These are phyloP conservation scores for Lysiphlebus fabarum DNA, from an alignment of 1,140 invertebrate species.

Conservation along the genomic window DNA sequence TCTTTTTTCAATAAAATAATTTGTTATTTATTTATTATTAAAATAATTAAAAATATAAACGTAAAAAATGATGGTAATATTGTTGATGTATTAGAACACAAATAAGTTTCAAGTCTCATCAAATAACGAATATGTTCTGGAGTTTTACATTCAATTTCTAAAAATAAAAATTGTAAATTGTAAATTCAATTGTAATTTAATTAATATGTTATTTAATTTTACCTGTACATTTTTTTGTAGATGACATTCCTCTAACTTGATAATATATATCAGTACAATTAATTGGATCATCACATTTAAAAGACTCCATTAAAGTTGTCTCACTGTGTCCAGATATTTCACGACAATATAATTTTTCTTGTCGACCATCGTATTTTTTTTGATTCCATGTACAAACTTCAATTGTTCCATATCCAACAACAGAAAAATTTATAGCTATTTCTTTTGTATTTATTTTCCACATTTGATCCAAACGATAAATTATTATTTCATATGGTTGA, in stretches of 20 bases:
- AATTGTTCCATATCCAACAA: slow-evolving; percentile 39
- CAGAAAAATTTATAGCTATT: slow-evolving; percentile 30
- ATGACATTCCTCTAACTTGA: slow-evolving; percentile 31
- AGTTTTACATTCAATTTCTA: slow-evolving; percentile 37
- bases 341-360: slow-evolving; percentile 25
- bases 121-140: slow-evolving; percentile 41
- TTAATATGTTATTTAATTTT: slow-evolving; percentile 18
- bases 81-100: slow-evolving; percentile 21
- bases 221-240: slow-evolving; percentile 40
- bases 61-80: neutral
- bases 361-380: slow-evolving; percentile 13
- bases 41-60: slow-evolving; percentile 21
- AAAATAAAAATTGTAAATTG: slow-evolving; percentile 22
- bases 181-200: neutral
- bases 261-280: slow-evolving; percentile 34
- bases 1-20: neutral
- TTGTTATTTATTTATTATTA: neutral
- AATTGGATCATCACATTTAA: slow-evolving; percentile 19
- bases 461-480: slow-evolving; percentile 35
- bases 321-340: slow-evolving; percentile 30
- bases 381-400: slow-evolving; percentile 37
- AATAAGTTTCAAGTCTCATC: slow-evolving; percentile 29
- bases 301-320: slow-evolving; percentile 24
- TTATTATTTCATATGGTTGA: slow-evolving; percentile 27
- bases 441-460: slow-evolving; percentile 32